Base-by-base conservation (phyloP, 2,113 vertebrate genomes). In the Egretta garzetta region DNA sequence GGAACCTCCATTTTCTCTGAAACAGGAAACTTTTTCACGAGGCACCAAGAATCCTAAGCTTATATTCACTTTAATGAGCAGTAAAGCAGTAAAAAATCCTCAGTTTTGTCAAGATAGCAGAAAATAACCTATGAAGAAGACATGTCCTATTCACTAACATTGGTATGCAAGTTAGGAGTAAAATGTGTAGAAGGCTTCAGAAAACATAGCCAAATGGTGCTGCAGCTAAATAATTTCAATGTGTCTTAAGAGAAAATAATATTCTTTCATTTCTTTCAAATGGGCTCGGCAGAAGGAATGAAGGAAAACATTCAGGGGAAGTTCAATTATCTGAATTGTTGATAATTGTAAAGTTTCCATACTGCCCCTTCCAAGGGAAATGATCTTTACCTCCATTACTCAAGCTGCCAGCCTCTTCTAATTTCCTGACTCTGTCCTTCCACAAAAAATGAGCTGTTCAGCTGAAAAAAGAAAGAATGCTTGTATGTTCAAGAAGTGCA, bases 21-120 rank as follows among this genome's bases (percentile, higher is more conserved):
- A 68, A 27, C 4, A 39, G 6, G 18, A 3, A 60, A 26, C 6
- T 30, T 68, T 3, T 43, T 83, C 26, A 55, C 6, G 16, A 50
- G 26, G 2, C 5, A 26, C 9, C 0, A 0, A 55, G 30, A 86
- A 70, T 24, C 35, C 16, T 60, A 24, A 55, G 1, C 7, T 52
- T 75, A 17, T 43, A 9, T 59, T 47, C 50, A 9, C 4, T 80
- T 76, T 72, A 89, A 66, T 64, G 17, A 83, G 1, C 3, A 66
- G 18, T 62, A 77, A 45, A 70, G n/a, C 3, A 8, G 10, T 50
- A 67, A 77, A 52, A 12, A 0, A 0, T 0, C 6, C 6, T 43
- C 10, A 37, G 6, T 52, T 75, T 72, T 64, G 6, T 33, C 73
- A 82, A 90, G 8, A 35, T 1, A 3, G 5, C 3, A 68, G 39